These are phyloP conservation scores for Etheostoma cragini DNA, from an alignment of 2,113 vertebrate genomes.

Conservation along the genomic window DNA sequence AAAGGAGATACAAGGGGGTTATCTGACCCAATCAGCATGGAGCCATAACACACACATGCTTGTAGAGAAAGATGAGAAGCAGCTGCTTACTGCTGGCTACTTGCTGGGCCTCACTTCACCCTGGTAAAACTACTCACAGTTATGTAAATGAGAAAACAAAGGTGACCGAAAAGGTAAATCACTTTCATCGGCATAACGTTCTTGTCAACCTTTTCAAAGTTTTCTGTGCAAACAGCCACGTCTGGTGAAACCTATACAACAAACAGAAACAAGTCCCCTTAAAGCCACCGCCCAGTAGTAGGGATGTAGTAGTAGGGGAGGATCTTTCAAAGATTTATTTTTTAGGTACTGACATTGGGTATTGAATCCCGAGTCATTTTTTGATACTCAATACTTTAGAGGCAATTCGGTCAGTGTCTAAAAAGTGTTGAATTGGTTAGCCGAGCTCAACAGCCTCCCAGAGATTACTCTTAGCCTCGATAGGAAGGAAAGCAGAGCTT, in stretches of 20 bases:
- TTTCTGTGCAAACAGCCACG: neutral
- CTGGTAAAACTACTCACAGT: constrained; percentile 51
- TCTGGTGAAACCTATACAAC: neutral
- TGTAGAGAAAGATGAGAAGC: constrained; percentile 74
- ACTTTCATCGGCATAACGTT: neutral
- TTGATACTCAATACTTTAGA: too few species aligned
- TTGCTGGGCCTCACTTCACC: constrained; percentile 46
- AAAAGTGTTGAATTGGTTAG: too few species aligned
- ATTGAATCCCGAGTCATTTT: too few species aligned
- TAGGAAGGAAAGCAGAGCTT: neutral
- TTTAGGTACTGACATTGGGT: too few species aligned
- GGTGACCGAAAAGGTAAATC: constrained; percentile 19
- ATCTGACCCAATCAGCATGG: constrained; percentile 67
- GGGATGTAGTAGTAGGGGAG: too few species aligned
- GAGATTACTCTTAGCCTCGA: neutral
- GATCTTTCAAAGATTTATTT: too few species aligned
- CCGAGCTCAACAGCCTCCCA: neutral
- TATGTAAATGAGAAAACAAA: constrained; percentile 51
- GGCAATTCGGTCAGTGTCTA: too few species aligned
- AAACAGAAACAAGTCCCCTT: neutral
- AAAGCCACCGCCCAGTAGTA: neutral
- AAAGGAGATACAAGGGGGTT: constrained; percentile 62
- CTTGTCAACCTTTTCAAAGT: neutral
- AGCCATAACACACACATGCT: constrained; percentile 69
- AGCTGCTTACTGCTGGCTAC: constrained; percentile 73